Evolutionary conservation across 1,140 invertebrate genomes (phyloP), one percentile per base, ranked within the genome.

Genomic region (Steinernema khuongi): DNA sequence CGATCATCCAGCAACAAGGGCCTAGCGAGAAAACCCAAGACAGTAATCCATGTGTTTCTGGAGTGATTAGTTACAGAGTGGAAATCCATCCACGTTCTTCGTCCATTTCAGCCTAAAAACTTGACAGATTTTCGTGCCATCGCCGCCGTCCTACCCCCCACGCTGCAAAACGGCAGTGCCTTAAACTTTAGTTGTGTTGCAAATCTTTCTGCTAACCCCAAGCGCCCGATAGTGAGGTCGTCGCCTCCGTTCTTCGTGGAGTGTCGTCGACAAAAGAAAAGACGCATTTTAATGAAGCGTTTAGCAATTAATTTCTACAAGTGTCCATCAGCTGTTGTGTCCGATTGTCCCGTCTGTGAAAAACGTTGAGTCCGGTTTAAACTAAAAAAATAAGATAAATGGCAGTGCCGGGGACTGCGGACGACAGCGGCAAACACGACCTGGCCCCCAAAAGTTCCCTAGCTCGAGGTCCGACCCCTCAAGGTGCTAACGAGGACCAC

Each of bases 321-420:
- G 50, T 7, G 7, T 60, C 50, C 50, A 60, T 60, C 50, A 60
- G 50, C 50, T 60, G 50, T 60, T 60, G 50, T n/a, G 50, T 26
- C 50, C 50, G 50, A 60, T 60, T 60, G 26, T 60, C 50, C n/a
- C 36, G 36, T 60, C 50, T 60, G 50, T 60, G 50, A 60, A 60
- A 60, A 60, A 60, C 50, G 50, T 60, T 60, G 50, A 22, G 7
- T 22, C 19, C 50, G 19, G 50, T 60, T 60, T 60, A 60, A 60
- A 60, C 50, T 60, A 60, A 60, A 60, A n/a, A 60, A 60, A 60
- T 60, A 60, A 60, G 50, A 60, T 60, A 60, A 60, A 60, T 60
- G 50, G 50, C 50, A 22, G 50, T 60, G 50, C 50, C 50, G 50
- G 50, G 50, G 19, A 22, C 50, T 60, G 2, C 2, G 11, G 26